A percentile compares a stretch with the other conserved stretches of the same genome.
These are phyloP conservation scores for Aphis gossypii DNA, from an alignment of 1,140 invertebrate species.

Conservation along the genomic window DNA sequence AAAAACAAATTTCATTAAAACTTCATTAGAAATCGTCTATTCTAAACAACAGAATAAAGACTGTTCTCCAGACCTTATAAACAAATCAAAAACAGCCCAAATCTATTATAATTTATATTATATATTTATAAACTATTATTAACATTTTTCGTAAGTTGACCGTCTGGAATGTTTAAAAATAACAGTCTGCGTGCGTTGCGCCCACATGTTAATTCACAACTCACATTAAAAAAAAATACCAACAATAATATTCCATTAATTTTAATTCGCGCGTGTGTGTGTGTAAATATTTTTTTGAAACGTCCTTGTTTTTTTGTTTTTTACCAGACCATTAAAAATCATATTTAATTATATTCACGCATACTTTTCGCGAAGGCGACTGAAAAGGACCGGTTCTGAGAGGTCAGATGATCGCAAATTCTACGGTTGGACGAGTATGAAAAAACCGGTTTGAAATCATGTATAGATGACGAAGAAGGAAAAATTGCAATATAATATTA, in stretches of 20 bases:
- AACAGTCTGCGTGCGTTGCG: background rate
- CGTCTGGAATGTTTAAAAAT: background rate
- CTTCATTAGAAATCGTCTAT: background rate
- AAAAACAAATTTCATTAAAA: background rate
- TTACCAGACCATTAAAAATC: background rate
- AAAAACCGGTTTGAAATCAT: background rate
- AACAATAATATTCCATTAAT: background rate
- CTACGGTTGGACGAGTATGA: background rate
- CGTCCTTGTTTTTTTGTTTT: constrained; percentile 24
- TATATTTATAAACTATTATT: background rate
- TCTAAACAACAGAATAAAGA: background rate
- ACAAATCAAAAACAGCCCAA: background rate
- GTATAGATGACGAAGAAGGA: background rate
- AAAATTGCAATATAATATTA: constrained; percentile 11
- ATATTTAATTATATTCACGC: background rate
- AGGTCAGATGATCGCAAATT: constrained; percentile 35
- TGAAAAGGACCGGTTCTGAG: constrained; percentile 34
- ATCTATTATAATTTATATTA: background rate
- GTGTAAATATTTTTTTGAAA: background rate
- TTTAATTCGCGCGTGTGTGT: background rate
- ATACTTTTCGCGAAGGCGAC: constrained; percentile 15
- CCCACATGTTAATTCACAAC: background rate
- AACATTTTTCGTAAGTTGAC: background rate
- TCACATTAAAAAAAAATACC: background rate
- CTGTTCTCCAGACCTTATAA: background rate